Conservation (phyloP, 2,797 vertebrate genomes). For the Halcyon badia region DNA sequence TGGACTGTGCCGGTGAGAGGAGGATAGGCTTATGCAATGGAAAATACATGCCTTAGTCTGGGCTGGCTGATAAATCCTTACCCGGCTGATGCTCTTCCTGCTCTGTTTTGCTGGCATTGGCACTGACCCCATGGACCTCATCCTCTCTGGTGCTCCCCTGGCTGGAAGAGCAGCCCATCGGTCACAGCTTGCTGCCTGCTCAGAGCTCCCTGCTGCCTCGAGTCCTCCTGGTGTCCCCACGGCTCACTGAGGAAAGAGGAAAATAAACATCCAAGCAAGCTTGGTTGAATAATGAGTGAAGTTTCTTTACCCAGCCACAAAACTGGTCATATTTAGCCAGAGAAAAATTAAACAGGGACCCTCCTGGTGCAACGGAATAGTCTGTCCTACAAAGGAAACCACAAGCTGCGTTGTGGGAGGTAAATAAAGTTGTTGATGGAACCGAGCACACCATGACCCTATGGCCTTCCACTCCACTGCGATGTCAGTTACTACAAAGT, state of each 20-base stretch:
- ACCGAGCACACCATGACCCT: neutral
- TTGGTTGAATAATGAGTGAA: neutral
- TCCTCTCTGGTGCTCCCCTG: neutral
- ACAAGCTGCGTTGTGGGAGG: neutral
- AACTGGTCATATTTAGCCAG: neutral
- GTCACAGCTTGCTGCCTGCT: neutral
- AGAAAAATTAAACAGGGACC: neutral
- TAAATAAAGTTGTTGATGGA: neutral
- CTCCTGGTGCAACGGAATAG: neutral
- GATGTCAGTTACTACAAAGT: neutral
- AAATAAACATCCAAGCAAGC: neutral
- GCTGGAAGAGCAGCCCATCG: neutral
- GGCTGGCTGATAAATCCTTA: neutral
- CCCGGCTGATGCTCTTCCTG: neutral
- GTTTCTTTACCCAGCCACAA: neutral
- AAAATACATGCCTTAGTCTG: neutral
- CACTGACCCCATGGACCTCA: neutral
- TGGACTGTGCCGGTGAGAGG: neutral
- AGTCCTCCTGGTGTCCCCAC: neutral
- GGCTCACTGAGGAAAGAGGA: neutral
- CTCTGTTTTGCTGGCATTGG: neutral
- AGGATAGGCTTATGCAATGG: neutral
- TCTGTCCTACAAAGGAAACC: neutral
- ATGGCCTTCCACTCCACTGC: neutral
- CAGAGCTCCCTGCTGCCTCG: neutral